Evolutionary conservation across 2,113 vertebrate species (phyloP).

Genomic region (Panthera uncia): DNA sequence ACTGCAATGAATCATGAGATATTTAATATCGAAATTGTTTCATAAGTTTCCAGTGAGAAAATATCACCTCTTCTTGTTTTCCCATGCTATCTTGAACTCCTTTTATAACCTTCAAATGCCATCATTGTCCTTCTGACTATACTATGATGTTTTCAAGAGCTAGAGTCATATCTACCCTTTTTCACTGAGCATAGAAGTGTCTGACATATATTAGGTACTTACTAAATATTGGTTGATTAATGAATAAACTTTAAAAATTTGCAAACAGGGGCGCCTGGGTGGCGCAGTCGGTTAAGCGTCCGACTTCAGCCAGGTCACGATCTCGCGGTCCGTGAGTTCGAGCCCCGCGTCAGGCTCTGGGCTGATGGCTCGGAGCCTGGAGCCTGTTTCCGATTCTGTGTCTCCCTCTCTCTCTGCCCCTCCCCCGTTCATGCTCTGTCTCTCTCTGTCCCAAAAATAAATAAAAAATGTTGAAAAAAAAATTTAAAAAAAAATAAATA

Average conservation of each 20-base stretch:
- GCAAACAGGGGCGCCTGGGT: too few relatives aligned
- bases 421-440: too few relatives aligned
- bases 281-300: too few relatives aligned
- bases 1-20: not conserved
- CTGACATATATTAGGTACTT: not conserved
- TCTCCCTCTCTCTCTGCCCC: too few relatives aligned
- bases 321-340: too few relatives aligned
- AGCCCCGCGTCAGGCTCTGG: too few relatives aligned
- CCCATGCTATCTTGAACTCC: not conserved
- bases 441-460: too few relatives aligned
- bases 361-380: too few relatives aligned
- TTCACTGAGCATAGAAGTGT: not conserved
- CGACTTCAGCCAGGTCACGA: too few relatives aligned
- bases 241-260: not conserved
- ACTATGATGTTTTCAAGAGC: not conserved
- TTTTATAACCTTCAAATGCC: not conserved
- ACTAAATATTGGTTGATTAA: not conserved
- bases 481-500: too few relatives aligned
- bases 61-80: not conserved
- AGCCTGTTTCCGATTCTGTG: too few relatives aligned
- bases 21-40: not conserved
- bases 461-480: too few relatives aligned
- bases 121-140: not conserved
- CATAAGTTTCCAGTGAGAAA: not conserved
- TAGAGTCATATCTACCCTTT: not conserved